phyloP scores from a whole-genome alignment of 2,888 invertebrate genomes.

The Eupithecia exiguata region DNA sequence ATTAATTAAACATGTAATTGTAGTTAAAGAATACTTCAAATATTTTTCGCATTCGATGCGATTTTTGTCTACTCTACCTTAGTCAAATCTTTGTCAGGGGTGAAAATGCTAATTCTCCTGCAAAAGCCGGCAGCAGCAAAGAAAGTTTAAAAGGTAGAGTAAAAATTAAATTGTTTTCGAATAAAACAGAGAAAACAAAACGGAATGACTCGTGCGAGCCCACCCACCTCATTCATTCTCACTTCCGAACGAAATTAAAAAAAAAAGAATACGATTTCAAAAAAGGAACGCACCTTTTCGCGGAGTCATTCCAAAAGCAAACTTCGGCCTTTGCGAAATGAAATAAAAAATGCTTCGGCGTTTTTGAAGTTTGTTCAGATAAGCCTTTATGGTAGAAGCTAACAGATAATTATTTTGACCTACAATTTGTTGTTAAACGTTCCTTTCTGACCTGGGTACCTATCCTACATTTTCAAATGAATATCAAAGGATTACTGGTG shows the following conservation, averaged over 20 bases:
- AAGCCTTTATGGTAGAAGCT: slow-evolving; percentile 18
- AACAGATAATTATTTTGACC: slow-evolving; percentile 17
- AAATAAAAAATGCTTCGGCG: slow-evolving; percentile 35
- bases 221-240: slow-evolving; percentile 59
- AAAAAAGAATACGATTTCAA: slow-evolving; percentile 11
- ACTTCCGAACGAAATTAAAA: slow-evolving; percentile 43
- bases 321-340: slow-evolving; percentile 50
- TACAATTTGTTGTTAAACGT: not conserved
- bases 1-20: no score
- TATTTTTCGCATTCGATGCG: not conserved
- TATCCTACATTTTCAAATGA: not conserved
- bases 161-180: not conserved
- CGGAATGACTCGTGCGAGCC: slow-evolving; percentile 43
- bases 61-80: not conserved
- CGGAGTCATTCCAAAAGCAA: slow-evolving; percentile 52
- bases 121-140: not conserved
- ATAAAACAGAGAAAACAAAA: slow-evolving; percentile 12
- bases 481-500: not conserved
- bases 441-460: not conserved
- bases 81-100: not conserved
- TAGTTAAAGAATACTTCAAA: not conserved
- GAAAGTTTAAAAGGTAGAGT: not conserved
- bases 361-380: slow-evolving; percentile 29
- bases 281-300: slow-evolving; percentile 33
- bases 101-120: not conserved